Conservation (phyloP, 2,113 vertebrate species). For the Tautogolabrus adspersus region DNA sequence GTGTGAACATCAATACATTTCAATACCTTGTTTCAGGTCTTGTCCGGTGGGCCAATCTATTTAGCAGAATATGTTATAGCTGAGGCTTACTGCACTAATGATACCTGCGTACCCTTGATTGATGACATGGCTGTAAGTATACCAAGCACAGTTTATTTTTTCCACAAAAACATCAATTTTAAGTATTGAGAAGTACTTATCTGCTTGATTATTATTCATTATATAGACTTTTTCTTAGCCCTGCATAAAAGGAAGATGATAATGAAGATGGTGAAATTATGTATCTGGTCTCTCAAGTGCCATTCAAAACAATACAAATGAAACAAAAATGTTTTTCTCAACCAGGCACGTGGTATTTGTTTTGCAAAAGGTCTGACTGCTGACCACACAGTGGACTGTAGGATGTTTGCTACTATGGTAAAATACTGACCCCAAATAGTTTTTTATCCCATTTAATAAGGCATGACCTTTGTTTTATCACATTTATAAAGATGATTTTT, state of each 20-base stretch:
- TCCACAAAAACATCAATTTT: background rate
- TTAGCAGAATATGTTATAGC: constrained; percentile 75
- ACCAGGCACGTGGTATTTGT: constrained; percentile 79
- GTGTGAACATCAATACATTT: background rate
- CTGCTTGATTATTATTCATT: background rate
- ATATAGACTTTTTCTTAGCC: background rate
- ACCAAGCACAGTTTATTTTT: background rate
- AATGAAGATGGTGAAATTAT: background rate
- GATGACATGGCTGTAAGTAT: constrained; percentile 77
- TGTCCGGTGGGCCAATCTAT: constrained; percentile 53
- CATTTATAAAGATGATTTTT: background rate
- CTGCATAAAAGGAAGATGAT: too few relatives aligned
- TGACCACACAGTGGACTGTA: constrained; percentile 67
- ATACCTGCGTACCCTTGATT: constrained; percentile 61
- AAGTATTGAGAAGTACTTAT: background rate
- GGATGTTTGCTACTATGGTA: constrained; percentile 73
- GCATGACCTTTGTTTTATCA: too few relatives aligned
- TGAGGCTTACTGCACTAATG: constrained; percentile 79
- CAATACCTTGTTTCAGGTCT: constrained; percentile 66
- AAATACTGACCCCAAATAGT: background rate
- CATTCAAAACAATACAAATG: too few relatives aligned
- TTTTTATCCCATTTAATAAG: fast-evolving
- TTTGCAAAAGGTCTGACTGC: constrained; percentile 36
- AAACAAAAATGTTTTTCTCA: background rate
- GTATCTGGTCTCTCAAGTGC: background rate